Evolutionary conservation across 2,113 vertebrate species (phyloP).

Genomic region (Zosterops japonicus): DNA sequence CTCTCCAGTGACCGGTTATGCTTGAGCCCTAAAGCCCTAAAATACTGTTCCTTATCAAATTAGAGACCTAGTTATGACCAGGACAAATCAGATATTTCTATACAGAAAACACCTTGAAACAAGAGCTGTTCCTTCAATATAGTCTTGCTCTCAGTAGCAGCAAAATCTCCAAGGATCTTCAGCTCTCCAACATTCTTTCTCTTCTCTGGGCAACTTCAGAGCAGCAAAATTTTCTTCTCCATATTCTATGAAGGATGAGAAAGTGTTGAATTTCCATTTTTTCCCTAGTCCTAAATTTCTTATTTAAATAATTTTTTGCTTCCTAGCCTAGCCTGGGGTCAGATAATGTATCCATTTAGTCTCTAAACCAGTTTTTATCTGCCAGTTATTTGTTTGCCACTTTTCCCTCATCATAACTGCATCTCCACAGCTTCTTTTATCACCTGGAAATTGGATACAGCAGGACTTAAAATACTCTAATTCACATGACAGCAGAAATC

Average conservation of each 20-base stretch:
- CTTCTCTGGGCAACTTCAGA: neutral
- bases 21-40: neutral
- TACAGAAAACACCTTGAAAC: neutral
- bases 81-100: neutral
- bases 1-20: neutral
- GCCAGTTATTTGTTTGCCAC: neutral
- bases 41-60: neutral
- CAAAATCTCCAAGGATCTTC: neutral
- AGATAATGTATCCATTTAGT: neutral
- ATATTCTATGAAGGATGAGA: neutral
- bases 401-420: neutral
- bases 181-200: neutral
- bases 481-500: neutral
- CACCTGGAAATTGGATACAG: neutral
- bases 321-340: neutral
- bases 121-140: neutral
- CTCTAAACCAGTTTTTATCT: neutral
- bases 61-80: neutral
- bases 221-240: neutral
- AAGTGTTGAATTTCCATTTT: neutral
- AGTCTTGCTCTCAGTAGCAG: neutral
- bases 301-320: neutral
- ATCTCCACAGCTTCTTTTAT: neutral
- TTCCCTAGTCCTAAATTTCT: neutral
- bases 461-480: neutral